Conservation (phyloP, 1,140 invertebrate species). For the Vanessa atalanta region DNA sequence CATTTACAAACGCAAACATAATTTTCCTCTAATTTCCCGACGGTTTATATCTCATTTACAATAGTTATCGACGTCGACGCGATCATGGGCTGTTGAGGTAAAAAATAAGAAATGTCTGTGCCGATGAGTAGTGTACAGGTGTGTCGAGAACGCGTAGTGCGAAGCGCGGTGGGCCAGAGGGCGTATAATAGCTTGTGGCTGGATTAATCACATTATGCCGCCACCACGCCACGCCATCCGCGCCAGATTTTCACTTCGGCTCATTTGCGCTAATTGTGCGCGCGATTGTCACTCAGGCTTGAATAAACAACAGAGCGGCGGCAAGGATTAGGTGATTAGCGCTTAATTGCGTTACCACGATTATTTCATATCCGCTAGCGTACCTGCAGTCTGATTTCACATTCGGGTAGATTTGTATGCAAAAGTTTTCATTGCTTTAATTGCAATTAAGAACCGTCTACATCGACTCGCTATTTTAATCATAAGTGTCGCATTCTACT, state of each 20-base stretch:
- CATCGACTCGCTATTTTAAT: neutral
- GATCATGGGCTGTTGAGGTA: neutral
- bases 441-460: conserved; percentile 40
- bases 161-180: conserved; percentile 43
- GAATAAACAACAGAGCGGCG: conserved; percentile 77
- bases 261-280: conserved; percentile 79
- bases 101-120: conserved; percentile 22
- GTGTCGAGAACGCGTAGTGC: conserved; percentile 9
- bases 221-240: conserved; percentile 52
- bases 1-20: too few relatives aligned
- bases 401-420: conserved; percentile 65
- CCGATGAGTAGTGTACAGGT: conserved; percentile 23
- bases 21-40: too few relatives aligned
- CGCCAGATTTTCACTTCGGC: conserved; percentile 79
- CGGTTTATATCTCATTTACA: neutral
- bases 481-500: neutral
- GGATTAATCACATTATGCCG: conserved; percentile 72
- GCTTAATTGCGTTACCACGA: conserved; percentile 76
- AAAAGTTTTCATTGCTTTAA: conserved; percentile 55
- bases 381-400: conserved; percentile 71
- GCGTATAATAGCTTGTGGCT: conserved; percentile 68
- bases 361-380: conserved; percentile 73
- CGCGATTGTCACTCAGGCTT: conserved; percentile 80
- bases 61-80: neutral
- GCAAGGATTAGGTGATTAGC: conserved; percentile 80